Conservation (phyloP, 2,888 invertebrate species). For the Lamproptera curius region DNA sequence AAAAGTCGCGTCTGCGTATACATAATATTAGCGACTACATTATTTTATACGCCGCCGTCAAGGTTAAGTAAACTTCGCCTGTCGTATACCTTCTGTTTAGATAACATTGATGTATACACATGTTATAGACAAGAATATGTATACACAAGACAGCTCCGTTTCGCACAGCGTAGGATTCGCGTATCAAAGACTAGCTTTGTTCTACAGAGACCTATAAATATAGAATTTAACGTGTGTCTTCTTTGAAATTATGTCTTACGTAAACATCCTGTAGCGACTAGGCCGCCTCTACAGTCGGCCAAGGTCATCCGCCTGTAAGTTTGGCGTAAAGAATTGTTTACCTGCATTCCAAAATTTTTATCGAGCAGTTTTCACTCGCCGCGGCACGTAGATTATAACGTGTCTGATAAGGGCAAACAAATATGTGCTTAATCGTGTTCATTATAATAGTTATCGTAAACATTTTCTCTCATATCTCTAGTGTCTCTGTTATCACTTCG, state of each 20-base stretch:
- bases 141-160: not conserved
- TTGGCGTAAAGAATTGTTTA: conserved; percentile 41
- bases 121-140: not conserved
- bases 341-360: conserved; percentile 34
- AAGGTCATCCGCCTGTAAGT: conserved; percentile 49
- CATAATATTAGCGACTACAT: conserved; percentile 18
- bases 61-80: conserved; percentile 7
- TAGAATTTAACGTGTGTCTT: conserved; percentile 27
- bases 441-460: conserved; percentile 29
- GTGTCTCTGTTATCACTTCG: conserved; percentile 28
- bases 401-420: conserved; percentile 13
- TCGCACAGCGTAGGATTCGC: not conserved
- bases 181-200: conserved; percentile 11
- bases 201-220: conserved; percentile 25
- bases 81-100: not conserved
- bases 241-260: conserved; percentile 35
- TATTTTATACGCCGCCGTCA: conserved; percentile 18
- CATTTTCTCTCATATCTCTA: conserved; percentile 25
- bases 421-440: conserved; percentile 15
- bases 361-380: conserved; percentile 36
- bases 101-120: not conserved
- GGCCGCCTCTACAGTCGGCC: conserved; percentile 54
- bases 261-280: conserved; percentile 56
- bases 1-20: conserved; percentile 30
- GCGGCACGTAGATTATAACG: conserved; percentile 12